Evolutionary conservation across 2,797 vertebrate genomes (phyloP).

Genomic region (Clarias pachynema): DNA sequence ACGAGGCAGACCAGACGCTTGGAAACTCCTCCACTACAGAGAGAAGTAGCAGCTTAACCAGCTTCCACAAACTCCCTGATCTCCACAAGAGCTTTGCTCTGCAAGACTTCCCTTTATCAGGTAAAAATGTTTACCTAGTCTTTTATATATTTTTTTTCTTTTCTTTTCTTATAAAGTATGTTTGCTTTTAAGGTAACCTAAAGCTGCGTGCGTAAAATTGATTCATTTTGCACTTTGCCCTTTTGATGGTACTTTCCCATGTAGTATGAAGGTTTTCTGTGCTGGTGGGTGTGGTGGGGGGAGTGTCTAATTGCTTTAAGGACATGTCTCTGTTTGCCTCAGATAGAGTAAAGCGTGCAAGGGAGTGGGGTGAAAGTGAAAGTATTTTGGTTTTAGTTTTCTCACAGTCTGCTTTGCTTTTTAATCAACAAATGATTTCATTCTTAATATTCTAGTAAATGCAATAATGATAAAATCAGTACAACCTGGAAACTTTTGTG

Average conservation of each 20-base stretch:
- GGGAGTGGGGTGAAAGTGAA: constrained; percentile 4
- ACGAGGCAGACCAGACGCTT: constrained; percentile 56
- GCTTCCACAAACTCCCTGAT: constrained; percentile 45
- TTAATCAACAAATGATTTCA: not conserved
- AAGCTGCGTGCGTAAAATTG: not conserved
- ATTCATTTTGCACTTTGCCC: not conserved
- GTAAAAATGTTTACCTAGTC: constrained; percentile 22
- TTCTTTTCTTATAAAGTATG: not conserved
- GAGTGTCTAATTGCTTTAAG: constrained; percentile 36
- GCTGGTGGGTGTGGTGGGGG: constrained; percentile 20
- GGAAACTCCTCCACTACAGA: constrained; percentile 61
- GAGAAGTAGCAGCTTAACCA: constrained; percentile 57
- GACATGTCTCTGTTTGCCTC: constrained; percentile 24
- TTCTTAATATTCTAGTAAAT: not conserved
- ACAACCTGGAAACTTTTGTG: not conserved
- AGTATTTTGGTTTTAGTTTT: constrained; percentile 3
- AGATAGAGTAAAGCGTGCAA: not conserved
- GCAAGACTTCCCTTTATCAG: constrained; percentile 29
- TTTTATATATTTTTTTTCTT: not conserved
- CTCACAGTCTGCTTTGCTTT: not conserved
- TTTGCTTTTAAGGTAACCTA: not conserved
- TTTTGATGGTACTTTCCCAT: not conserved
- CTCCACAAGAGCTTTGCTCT: constrained; percentile 34
- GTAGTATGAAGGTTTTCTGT: not conserved
- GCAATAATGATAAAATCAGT: not conserved